Base-by-base conservation (phyloP, 2,888 invertebrate genomes). In the Piscicola geometra region DNA sequence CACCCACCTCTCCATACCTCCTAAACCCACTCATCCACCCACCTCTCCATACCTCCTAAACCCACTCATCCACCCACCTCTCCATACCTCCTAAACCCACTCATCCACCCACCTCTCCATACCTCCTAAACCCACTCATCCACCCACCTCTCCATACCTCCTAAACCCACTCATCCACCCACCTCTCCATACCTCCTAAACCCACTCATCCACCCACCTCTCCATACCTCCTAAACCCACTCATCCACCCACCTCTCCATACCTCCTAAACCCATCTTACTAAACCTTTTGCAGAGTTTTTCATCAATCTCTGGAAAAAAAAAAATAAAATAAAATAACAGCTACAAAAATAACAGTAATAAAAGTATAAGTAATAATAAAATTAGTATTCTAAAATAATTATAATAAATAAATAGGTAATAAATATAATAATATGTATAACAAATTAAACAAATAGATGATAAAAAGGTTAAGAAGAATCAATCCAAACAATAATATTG, bases 311-410 rank as follows among this genome's bases (percentile, higher is more conserved):
- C n/a, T n/a, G n/a, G n/a, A 28, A 64, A 5, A 64, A 64, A 64
- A n/a, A 64, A 64, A 64, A 5, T 28, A 5, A 68, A 28, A 18
- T 18, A 68, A 28, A 68, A 68, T 68, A 68, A 68, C 9, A 68
- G 5, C 9, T 33, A 68, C n/a, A n/a, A 68, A 68, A 68, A 68
- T n/a, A 32, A 12, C 21, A 64, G 9, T n/a, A n/a, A 64, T n/a
- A 28, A 28, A 64, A 64, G 21, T 64, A 64, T 41, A 50, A 50
- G 15, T 15, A 12, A 64, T 64, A 64, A 30, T n/a, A 64, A 64
- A 64, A 41, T 9, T 41, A 41, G 5, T 41, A 41, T 41, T 9
- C 41, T 41, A 41, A 41, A 41, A 41, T 9, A 12, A 64, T 64
- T 28, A 28, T n/a, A n/a, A 64, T 64, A 30, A 64, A 64, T 12